Percentiles rank a stretch among this genome's conserved stretches.
Conservation (phyloP, 64 coral and sea anemone genomes). For the Pocillopora damicornis region DNA sequence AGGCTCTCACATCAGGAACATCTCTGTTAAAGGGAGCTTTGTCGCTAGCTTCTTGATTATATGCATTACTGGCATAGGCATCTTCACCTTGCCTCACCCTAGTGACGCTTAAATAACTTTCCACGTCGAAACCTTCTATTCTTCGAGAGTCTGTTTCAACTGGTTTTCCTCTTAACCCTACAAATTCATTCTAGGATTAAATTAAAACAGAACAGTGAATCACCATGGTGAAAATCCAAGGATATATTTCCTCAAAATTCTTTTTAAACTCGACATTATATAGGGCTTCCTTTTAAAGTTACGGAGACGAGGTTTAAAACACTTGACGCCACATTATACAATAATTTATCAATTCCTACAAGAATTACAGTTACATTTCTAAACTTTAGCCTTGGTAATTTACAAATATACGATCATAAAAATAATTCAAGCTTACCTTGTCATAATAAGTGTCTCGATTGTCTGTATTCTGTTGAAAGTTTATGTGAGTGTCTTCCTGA, state of each 20-base stretch:
- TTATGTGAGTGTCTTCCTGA: neutral
- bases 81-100: constrained; percentile 83
- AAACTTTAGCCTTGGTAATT: neutral
- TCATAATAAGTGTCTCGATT: constrained; percentile 38
- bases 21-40: constrained; percentile 74
- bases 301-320: no score
- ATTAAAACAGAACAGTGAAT: neutral
- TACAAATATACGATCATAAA: neutral
- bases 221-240: neutral
- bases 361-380: no score
- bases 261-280: no score
- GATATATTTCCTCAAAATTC: no score
- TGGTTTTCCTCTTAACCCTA: neutral
- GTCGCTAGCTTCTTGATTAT: constrained; percentile 95
- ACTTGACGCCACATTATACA: no score
- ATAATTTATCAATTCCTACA: no score
- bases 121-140: constrained; percentile 74
- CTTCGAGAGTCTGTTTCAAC: constrained; percentile 51
- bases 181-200: neutral
- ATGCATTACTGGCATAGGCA: constrained; percentile 90
- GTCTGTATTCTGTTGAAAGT: neutral
- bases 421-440: neutral
- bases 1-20: constrained; percentile 87
- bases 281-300: no score
- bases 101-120: constrained; percentile 56